These are phyloP conservation scores for Aelia acuminata DNA, from an alignment of 2,888 invertebrate genomes.

Conservation along the genomic window DNA sequence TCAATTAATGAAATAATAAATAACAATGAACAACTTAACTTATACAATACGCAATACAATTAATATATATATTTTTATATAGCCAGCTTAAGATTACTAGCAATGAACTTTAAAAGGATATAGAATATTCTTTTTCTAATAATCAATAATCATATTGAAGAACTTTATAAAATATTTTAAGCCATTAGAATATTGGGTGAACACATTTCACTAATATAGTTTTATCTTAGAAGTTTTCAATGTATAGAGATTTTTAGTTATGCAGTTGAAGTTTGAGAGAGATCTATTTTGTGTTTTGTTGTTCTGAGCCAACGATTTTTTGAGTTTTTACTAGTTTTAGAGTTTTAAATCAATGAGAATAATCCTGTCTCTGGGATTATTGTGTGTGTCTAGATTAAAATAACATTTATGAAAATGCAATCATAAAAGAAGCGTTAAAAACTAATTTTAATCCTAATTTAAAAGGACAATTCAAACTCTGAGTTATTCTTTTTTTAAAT, in stretches of 20 bases:
- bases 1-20: conserved; percentile 40
- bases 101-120: background rate
- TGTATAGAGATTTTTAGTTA: background rate
- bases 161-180: background rate
- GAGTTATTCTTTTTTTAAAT: background rate
- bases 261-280: background rate
- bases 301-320: background rate
- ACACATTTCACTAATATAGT: background rate
- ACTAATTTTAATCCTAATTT: background rate
- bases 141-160: background rate
- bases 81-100: conserved; percentile 29
- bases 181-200: background rate
- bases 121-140: background rate
- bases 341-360: background rate
- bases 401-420: background rate
- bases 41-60: conserved; percentile 28
- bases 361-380: background rate
- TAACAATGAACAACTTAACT: conserved; percentile 15
- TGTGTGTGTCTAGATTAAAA: background rate
- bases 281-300: background rate
- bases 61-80: conserved; percentile 54
- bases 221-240: background rate
- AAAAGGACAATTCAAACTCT: background rate
- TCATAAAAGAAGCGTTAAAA: background rate
- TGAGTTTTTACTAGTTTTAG: background rate